Conservation (phyloP, 2,888 invertebrate genomes). For the Agrochola lychnidis region DNA sequence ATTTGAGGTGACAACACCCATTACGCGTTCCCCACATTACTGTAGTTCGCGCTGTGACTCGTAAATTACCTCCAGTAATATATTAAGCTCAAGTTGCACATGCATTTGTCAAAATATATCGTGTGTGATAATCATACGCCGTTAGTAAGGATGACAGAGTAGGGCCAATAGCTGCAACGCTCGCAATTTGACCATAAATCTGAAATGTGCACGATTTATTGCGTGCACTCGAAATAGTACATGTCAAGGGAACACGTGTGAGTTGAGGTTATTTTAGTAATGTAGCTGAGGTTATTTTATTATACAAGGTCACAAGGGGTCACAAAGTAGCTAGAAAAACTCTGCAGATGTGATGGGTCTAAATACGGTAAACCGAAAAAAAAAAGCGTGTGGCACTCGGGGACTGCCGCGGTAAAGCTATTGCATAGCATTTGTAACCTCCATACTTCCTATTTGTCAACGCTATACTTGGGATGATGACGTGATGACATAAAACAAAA, state of each 20-base stretch:
- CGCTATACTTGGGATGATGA: no score
- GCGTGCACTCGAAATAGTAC: constrained; percentile 38
- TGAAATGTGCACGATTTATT: constrained; percentile 50
- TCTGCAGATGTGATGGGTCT: background rate
- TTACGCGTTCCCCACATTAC: constrained; percentile 7
- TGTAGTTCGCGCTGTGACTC: constrained; percentile 7
- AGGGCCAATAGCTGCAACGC: constrained; percentile 33
- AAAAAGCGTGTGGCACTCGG: no score
- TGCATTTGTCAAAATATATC: constrained; percentile 58
- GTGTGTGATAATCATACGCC: constrained; percentile 51
- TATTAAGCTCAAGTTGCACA: constrained; percentile 29
- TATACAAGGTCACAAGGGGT: background rate
- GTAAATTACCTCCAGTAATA: constrained; percentile 43
- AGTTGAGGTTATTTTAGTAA: background rate
- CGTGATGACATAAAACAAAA: no score
- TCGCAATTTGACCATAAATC: constrained; percentile 48
- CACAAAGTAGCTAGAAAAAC: background rate
- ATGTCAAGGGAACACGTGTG: constrained; percentile 8
- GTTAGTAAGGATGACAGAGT: constrained; percentile 48
- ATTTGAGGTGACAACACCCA: constrained; percentile 9
- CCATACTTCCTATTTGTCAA: no score
- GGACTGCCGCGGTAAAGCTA: no score
- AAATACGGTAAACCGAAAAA: background rate
- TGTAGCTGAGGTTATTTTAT: background rate
- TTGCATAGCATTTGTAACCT: no score